Base-by-base conservation (phyloP, 2,797 vertebrate species). In the Anguilla anguilla region DNA sequence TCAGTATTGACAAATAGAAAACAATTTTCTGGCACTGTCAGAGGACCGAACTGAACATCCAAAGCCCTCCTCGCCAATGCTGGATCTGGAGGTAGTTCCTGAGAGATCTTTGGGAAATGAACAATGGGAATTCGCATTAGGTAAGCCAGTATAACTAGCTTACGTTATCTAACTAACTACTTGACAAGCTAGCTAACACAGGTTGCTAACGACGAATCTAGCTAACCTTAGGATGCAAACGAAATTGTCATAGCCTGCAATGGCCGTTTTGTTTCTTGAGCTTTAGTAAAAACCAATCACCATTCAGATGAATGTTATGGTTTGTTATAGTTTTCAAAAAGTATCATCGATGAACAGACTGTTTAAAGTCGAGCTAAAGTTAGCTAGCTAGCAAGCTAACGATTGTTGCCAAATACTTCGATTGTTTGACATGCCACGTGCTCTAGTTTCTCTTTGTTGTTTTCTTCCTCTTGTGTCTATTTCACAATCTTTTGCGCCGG, bases 101-200 rank as follows among this genome's bases (percentile, higher is more conserved):
- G 98, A 99, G 96, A 97, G 98, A 92, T 99, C 98, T 96, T 96
- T 99, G 93, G 98, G 98, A 96, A 98, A 99, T 96, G 98, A 99
- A 94, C 98, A 98, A 98, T 99, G 98, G 98, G 98, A 99, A 96
- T 99, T 99, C 91, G 97, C 98, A 89, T 96, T 99, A 96, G 98
- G 98, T 98, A 89, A 91, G 91, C 79, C 46, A 19, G 6, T 11
- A 11, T 39, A 43, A 72, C 28, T 11, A 35, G 19, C 43, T 69
- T 25, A 69, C 25, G 11, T 35, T 11, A 28, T 28, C 69, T 72
- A 72, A 5, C 25, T 69, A 15, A 31, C 72, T 39, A 81, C 15
- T 46, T 25, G 43, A 46, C 77, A 13, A 1, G n/a, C 51, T 84
- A 35, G 9, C 28, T 31, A 35, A 35, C 2, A 6, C 17, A 43